These are phyloP conservation scores for Sthenelais limicola DNA, from an alignment of 2,888 invertebrate genomes.

Conservation along the genomic window DNA sequence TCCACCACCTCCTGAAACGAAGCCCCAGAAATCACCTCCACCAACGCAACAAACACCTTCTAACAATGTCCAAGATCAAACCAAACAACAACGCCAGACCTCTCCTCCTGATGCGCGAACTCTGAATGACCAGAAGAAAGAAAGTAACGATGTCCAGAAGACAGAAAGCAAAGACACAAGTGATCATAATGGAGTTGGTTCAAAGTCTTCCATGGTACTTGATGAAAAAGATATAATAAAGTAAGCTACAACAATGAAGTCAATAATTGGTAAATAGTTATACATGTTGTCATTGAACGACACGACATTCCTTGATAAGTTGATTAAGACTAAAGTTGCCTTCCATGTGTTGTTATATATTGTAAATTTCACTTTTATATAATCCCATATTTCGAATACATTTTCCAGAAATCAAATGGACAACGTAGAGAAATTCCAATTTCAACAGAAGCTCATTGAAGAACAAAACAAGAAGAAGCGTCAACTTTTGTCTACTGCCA, in stretches of 20 bases:
- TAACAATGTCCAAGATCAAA: too few species aligned
- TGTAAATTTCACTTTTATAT: too few species aligned
- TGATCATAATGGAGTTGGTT: too few species aligned
- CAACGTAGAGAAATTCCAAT: constrained; percentile 78
- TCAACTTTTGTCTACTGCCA: constrained; percentile 81
- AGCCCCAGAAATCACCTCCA: not conserved
- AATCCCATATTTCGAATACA: too few species aligned
- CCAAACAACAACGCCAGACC: not conserved
- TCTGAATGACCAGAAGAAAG: not conserved
- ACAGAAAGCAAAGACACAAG: not conserved
- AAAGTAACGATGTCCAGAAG: not conserved
- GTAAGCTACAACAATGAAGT: too few species aligned
- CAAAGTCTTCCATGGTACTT: not conserved
- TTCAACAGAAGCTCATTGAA: constrained; percentile 82
- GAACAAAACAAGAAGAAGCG: constrained; percentile 86
- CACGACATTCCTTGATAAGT: too few species aligned
- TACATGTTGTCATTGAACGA: too few species aligned
- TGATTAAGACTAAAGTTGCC: too few species aligned
- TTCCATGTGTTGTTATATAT: too few species aligned
- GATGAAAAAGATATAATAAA: constrained; percentile 26
- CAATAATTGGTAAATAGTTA: too few species aligned
- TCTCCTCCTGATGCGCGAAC: not conserved
- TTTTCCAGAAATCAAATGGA: constrained; percentile 56
- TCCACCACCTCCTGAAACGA: not conserved
- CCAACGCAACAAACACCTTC: too few species aligned